A percentile compares a stretch with the other conserved stretches of the same genome.
Evolutionary conservation across 2,113 vertebrate genomes (phyloP).

Genomic region (Pontoporia blainvillei): DNA sequence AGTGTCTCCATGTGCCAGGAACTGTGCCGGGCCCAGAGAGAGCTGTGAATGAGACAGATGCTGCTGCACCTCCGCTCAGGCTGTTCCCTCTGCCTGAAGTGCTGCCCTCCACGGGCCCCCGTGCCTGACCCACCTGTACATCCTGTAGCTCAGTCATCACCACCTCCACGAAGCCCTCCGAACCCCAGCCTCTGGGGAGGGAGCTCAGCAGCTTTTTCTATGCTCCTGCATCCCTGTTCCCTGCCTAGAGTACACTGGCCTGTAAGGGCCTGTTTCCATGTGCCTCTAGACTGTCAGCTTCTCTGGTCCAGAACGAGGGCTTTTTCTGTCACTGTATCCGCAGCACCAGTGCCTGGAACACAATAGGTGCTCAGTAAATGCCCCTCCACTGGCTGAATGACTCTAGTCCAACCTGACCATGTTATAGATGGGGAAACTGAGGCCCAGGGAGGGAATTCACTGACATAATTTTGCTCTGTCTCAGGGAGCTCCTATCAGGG

Average conservation of each 20-base stretch:
- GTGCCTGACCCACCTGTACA: not conserved
- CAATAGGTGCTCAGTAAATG: not conserved
- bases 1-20: not conserved
- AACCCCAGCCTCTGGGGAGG: not conserved
- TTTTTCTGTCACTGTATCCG: not conserved
- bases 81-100: not conserved
- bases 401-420: not conserved
- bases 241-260: fast-evolving
- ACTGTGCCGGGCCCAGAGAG: not conserved
- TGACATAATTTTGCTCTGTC: no score
- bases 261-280: fast-evolving
- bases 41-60: fast-evolving
- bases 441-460: not conserved
- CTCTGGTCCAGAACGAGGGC: not conserved
- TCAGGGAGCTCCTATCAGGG: not conserved
- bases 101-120: not conserved
- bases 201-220: not conserved
- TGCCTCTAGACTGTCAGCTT: not conserved
- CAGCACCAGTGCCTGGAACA: not conserved
- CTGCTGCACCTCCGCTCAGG: not conserved
- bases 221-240: not conserved
- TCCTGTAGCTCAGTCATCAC: not conserved
- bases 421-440: not conserved
- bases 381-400: not conserved
- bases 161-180: constrained; percentile 2